Percentiles rank a stretch among this genome's conserved stretches.
phyloP scores from a whole-genome alignment of 2,113 vertebrate genomes.

The Thoracochromis brauschi region DNA sequence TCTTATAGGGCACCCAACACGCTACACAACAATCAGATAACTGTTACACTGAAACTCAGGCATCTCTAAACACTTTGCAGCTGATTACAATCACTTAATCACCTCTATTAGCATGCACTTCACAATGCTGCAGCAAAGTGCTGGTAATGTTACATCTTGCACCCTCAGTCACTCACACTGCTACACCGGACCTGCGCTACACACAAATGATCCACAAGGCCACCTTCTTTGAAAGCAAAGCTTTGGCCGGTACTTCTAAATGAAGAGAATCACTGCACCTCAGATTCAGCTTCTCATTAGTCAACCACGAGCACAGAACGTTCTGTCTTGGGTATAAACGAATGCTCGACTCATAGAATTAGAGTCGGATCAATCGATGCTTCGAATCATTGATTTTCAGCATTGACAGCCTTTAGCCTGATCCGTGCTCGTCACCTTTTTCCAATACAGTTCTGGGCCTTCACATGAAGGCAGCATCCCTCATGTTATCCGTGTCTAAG shows the following conservation, averaged over 20 bases:
- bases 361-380: background rate
- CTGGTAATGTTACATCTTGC: background rate
- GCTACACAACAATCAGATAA: background rate
- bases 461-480: background rate
- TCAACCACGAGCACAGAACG: fast-evolving
- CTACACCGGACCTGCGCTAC: background rate
- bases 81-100: background rate
- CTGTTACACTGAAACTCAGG: background rate
- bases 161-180: background rate
- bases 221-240: background rate
- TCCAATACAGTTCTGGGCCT: background rate
- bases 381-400: background rate
- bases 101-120: background rate
- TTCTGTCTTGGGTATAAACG: background rate
- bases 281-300: background rate
- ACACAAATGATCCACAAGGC: background rate
- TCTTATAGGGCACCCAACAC: background rate
- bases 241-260: background rate
- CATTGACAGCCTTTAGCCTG: background rate
- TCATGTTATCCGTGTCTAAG: background rate
- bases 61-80: background rate
- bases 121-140: background rate
- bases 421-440: background rate
- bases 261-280: background rate
- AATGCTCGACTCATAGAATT: background rate